These are phyloP conservation scores for Drosophila silvestris DNA, from an alignment of 2,888 invertebrate species.

Conservation along the genomic window DNA sequence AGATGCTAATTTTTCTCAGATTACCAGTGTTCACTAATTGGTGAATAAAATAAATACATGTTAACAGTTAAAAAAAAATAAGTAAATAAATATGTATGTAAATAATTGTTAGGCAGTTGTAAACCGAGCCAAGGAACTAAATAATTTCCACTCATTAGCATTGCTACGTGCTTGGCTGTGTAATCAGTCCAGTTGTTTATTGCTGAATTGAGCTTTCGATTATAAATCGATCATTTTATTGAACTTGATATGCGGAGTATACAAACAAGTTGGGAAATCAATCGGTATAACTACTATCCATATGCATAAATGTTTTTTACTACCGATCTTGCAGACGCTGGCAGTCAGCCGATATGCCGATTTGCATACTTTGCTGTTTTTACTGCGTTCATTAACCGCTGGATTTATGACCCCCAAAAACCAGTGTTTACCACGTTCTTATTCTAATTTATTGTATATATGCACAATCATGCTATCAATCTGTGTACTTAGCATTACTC, in stretches of 20 bases:
- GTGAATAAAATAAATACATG: background rate
- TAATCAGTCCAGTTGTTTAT: constrained; percentile 31
- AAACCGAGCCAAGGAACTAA: background rate
- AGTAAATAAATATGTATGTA: background rate
- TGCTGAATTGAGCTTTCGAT: constrained; percentile 45
- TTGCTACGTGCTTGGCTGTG: constrained; percentile 1
- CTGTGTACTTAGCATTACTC: constrained; percentile 48
- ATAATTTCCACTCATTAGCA: constrained; percentile 31
- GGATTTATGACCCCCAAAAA: constrained; percentile 66
- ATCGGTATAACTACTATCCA: constrained; percentile 51
- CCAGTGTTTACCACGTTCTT: constrained; percentile 62
- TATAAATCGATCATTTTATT: constrained; percentile 55
- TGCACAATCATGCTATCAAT: constrained; percentile 64
- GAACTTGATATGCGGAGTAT: constrained; percentile 54
- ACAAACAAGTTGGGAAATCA: constrained; percentile 61
- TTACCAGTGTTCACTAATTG: background rate
- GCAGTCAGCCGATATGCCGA: constrained; percentile 41
- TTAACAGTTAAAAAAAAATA: background rate
- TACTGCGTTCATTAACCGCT: constrained; percentile 74
- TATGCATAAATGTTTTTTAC: constrained; percentile 39
- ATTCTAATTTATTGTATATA: constrained; percentile 69
- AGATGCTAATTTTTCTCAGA: background rate
- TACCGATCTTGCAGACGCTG: constrained; percentile 46
- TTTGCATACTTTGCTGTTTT: constrained; percentile 57
- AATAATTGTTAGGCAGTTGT: background rate